A percentile compares a stretch with the other conserved stretches of the same genome.
These are phyloP conservation scores for Amphimallon solstitiale DNA, from an alignment of 2,888 invertebrate species.

Conservation along the genomic window DNA sequence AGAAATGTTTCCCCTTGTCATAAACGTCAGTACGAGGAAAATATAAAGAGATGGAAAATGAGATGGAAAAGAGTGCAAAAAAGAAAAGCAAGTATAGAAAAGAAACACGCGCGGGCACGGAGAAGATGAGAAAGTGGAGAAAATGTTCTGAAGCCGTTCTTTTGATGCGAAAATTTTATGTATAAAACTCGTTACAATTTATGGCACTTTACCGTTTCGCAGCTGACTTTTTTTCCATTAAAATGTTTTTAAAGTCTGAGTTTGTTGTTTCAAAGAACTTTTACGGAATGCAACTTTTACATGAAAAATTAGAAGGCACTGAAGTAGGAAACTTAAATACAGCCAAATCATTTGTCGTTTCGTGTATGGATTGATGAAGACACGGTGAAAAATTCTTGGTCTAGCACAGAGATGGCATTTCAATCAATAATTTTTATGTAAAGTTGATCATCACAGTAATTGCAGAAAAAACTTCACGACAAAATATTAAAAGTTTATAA, in stretches of 20 bases:
- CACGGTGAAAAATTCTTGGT: too few species aligned
- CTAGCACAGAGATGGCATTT: too few species aligned
- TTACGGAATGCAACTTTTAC: slow-evolving; percentile 9
- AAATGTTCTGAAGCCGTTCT: slow-evolving; percentile 19
- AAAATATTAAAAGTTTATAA: too few species aligned
- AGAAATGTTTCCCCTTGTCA: slow-evolving; percentile 36
- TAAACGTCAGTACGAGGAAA: slow-evolving; percentile 30
- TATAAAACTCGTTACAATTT: slow-evolving; percentile 38
- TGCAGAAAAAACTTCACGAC: too few species aligned
- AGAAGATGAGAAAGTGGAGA: slow-evolving; percentile 22
- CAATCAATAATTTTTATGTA: too few species aligned
- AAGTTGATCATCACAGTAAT: too few species aligned
- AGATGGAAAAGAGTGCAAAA: neutral
- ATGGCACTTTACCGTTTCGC: slow-evolving; percentile 30
- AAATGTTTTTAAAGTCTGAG: slow-evolving; percentile 13
- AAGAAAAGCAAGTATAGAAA: slow-evolving; percentile 18
- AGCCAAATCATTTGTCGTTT: too few species aligned
- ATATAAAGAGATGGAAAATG: too few species aligned
- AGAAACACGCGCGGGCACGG: slow-evolving; percentile 15
- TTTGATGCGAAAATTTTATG: slow-evolving; percentile 33
- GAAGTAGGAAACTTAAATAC: too few species aligned
- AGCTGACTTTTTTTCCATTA: slow-evolving; percentile 29
- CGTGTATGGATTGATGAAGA: too few species aligned
- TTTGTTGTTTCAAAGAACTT: slow-evolving; percentile 6
- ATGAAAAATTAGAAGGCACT: too few species aligned